These are phyloP conservation scores for Cloeon dipterum DNA, from an alignment of 2,888 invertebrate species.

Conservation along the genomic window DNA sequence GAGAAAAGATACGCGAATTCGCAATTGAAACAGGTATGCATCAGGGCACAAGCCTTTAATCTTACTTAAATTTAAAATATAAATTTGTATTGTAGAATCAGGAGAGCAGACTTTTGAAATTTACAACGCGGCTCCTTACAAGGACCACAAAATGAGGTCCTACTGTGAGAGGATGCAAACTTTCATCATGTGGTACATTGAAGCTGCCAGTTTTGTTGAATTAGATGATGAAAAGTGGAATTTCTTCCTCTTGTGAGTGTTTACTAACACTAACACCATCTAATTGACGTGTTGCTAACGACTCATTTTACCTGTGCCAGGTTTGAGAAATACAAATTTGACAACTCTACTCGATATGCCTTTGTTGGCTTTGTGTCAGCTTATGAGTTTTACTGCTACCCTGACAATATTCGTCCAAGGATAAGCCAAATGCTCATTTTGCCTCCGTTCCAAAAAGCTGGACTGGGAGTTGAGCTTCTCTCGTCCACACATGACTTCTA, in stretches of 20 bases:
- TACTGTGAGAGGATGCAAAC: constrained; percentile 75
- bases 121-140: constrained; percentile 47
- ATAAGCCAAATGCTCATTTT: constrained; percentile 82
- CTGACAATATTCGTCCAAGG: constrained; percentile 61
- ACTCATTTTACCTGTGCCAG: too few species aligned
- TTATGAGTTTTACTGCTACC: constrained; percentile 89
- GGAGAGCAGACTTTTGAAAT: constrained; percentile 27
- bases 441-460: constrained; percentile 74
- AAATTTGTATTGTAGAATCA: background rate
- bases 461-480: constrained; percentile 61
- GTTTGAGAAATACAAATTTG: constrained; percentile 41
- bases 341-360: constrained; percentile 33
- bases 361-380: constrained; percentile 76
- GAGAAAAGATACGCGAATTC: constrained; percentile 40
- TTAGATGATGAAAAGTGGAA: constrained; percentile 81
- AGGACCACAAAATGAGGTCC: constrained; percentile 39
- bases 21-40: constrained; percentile 4
- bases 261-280: too few species aligned
- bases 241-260: constrained; percentile 53
- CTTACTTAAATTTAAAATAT: too few species aligned
- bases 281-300: too few species aligned
- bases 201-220: constrained; percentile 88
- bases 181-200: constrained; percentile 85
- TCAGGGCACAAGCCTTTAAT: too few species aligned
- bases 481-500: constrained; percentile 33